Base-by-base conservation (phyloP, 2,888 invertebrate genomes). In the Synanthedon vespiformis region DNA sequence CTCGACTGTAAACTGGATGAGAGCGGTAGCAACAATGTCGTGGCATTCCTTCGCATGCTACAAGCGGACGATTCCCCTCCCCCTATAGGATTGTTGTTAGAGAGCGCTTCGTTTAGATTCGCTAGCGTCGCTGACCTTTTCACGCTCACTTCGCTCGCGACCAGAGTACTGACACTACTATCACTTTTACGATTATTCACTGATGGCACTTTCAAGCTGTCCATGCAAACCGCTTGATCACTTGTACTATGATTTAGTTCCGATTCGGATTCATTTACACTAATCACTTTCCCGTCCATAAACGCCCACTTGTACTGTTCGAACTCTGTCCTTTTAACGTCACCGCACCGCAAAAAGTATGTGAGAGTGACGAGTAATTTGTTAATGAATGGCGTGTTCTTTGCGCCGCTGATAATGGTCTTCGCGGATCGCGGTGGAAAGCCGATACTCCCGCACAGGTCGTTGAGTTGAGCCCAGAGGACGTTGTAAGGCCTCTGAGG, bases 401-500 rank as follows among this genome's bases (percentile, higher is more conserved):
- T 89, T 6, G 89, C 76, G 40, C 94, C 94, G 40, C 93, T 91
- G 58, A 97, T 89, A 52, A 97, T 90, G 4, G 97, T 96, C 57
- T 93, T 91, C 0, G 95, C 91, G 41, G 94, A 86, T 72, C 92
- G 91, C 0, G 92, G 89, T 0, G 95, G 95, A 73, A 89, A 90
- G 2, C 95, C 96, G 48, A 95, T 90, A 52, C 93, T 93, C n/a
- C 95, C 97, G 70, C 93, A 94, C 27, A 97, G 83, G 72, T 97
- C 96, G 40, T 92, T 91, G 57, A 97, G 88, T 68, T 97, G 97
- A 0, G 95, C 95, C 96, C 96, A 96, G 0, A 96, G 77, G 0
- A 95, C 95, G 80, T 96, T 97, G 77, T 95, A 96, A 0, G 95
- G 93, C 1, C 69, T 68, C 13, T 56, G 58, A 1, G 62, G 48